Conservation (phyloP, 2,113 vertebrate genomes). For the Phyllostomus hastatus region DNA sequence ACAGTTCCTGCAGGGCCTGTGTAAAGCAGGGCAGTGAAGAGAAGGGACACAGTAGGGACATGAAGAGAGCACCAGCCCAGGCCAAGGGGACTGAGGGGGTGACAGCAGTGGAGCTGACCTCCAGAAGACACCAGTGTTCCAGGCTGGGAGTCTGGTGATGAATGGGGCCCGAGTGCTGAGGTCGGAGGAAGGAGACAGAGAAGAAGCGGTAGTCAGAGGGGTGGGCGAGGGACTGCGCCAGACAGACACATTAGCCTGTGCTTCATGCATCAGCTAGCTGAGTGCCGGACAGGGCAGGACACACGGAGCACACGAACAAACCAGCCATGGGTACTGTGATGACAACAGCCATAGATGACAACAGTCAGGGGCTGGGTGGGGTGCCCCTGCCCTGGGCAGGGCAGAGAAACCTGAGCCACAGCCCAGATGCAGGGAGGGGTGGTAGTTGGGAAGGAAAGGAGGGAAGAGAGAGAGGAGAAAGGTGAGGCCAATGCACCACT, state of each 20-base stretch:
- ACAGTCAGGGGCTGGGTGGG: not conserved
- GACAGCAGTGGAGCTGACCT: not conserved
- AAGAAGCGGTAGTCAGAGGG: not conserved
- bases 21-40: not conserved
- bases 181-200: not conserved
- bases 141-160: too few species aligned
- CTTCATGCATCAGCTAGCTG: too few species aligned
- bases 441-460: not conserved
- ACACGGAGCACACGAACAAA: not conserved
- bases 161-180: not conserved
- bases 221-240: rapidly evolving
- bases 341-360: too few species aligned
- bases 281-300: rapidly evolving
- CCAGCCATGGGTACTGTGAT: not conserved
- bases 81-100: not conserved
- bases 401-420: not conserved
- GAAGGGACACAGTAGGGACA: not conserved
- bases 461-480: not conserved
- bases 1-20: not conserved
- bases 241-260: not conserved
- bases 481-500: not conserved
- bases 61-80: not conserved
- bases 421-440: not conserved
- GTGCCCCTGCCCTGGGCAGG: not conserved
- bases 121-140: not conserved